These are phyloP conservation scores for Pseudoatta argentina DNA, from an alignment of 1,140 invertebrate genomes.

Conservation along the genomic window DNA sequence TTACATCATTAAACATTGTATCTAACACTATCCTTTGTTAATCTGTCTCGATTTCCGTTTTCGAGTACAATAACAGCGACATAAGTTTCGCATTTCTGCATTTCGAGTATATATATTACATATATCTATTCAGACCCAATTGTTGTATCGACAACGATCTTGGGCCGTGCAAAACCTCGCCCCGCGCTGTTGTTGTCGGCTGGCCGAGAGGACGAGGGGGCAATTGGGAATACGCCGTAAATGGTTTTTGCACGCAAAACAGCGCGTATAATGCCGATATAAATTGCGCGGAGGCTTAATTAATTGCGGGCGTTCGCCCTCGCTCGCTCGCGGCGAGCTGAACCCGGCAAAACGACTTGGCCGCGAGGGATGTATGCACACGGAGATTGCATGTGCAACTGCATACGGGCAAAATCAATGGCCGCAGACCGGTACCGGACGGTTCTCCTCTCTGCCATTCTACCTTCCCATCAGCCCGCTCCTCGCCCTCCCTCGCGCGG, in stretches of 20 bases:
- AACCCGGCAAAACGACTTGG: slow-evolving; percentile 49
- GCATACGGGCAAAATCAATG: slow-evolving; percentile 70
- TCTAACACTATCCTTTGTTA: too few species aligned
- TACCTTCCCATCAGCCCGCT: neutral
- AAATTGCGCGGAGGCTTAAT: slow-evolving; percentile 53
- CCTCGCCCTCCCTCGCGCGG: neutral
- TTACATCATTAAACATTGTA: too few species aligned
- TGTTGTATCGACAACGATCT: slow-evolving; percentile 28
- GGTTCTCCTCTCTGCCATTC: slow-evolving; percentile 52
- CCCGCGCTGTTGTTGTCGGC: slow-evolving; percentile 28
- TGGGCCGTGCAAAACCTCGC: slow-evolving; percentile 21
- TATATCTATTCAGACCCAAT: neutral
- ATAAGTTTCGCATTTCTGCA: neutral
- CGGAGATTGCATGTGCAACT: slow-evolving; percentile 48
- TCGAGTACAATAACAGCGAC: neutral
- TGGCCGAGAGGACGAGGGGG: neutral
- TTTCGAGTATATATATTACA: neutral
- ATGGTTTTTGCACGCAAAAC: slow-evolving; percentile 58
- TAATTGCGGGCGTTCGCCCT: slow-evolving; percentile 45
- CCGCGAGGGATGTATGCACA: slow-evolving; percentile 22
- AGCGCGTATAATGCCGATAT: slow-evolving; percentile 57
- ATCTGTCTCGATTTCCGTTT: neutral
- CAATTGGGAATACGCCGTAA: slow-evolving; percentile 21
- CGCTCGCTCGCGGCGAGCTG: slow-evolving; percentile 4
- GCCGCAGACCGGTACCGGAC: slow-evolving; percentile 66